A percentile compares a stretch with the other conserved stretches of the same genome.
phyloP scores from a whole-genome alignment of 2,113 vertebrate species.

The Formicarius rufipectus region DNA sequence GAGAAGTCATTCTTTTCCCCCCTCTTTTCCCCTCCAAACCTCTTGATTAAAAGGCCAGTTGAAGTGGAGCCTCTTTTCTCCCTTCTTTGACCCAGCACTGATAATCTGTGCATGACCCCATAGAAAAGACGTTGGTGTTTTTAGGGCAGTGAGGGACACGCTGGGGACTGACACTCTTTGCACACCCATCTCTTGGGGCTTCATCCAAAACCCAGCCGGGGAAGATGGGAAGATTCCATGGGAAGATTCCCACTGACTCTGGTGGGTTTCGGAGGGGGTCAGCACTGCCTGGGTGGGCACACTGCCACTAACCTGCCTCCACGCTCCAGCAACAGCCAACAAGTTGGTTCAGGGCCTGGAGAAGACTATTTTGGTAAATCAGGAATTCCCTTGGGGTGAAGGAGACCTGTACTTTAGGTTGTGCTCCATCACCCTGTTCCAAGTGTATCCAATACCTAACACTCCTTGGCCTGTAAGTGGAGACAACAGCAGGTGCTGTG shows the following conservation, averaged over 20 bases:
- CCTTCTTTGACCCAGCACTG: constrained; percentile 12
- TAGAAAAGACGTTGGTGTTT: not conserved
- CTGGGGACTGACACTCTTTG: not conserved
- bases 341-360: not conserved
- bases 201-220: not conserved
- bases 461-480: not conserved
- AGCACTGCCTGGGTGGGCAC: not conserved
- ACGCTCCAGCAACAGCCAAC: not conserved
- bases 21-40: not conserved
- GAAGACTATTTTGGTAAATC: not conserved
- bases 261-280: constrained; percentile 2
- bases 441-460: not conserved
- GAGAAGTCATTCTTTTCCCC: not conserved
- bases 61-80: constrained; percentile 20
- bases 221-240: not conserved
- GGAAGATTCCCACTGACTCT: not conserved
- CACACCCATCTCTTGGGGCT: not conserved
- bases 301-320: not conserved
- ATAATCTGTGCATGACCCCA: not conserved
- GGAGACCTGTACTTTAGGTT: not conserved
- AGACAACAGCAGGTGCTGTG: not conserved
- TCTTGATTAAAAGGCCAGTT: constrained; percentile 51
- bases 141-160: not conserved
- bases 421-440: not conserved
- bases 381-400: not conserved